Evolutionary conservation across 1,140 invertebrate species (phyloP), one percentile per base, ranked within the genome.

Genomic region (Penaeus japonicus): DNA sequence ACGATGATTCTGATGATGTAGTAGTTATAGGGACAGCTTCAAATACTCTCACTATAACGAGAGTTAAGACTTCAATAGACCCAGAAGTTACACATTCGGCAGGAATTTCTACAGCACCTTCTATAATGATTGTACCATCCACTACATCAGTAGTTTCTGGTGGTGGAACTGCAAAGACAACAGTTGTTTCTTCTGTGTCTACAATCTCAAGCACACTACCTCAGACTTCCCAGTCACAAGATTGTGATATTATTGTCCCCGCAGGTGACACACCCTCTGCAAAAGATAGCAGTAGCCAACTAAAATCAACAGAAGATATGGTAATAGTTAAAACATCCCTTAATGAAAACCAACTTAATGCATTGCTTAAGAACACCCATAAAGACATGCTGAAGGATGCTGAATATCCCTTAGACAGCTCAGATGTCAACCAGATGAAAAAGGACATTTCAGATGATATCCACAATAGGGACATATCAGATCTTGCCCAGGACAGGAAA

Each of bases 201-300:
- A 88, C 86, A 12, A 83, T 88, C 54, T 78, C 86, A 55, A 88
- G 86, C 30, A 83, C 80, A 32, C 47, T 88, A 27, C 80, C 78
- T 57, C 39, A 39, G 39, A 39, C 12, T 39, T 39, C 39, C 39
- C 39, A 39, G 12, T 4, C 39, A 39, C 39, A 39, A 39, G 39
- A 39, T 39, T 39, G 39, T 39, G 39, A 39, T 39, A 39, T 39
- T 39, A 39, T 39, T 39, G 39, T 39, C 12, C 39, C 39, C 12
- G 39, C 39, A 39, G 39, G 39, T 39, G 12, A 1, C 39, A 39
- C 4, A 10, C 39, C 39, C 4, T 10, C 39, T 39, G 39, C 12
- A 39, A 39, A 39, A 39, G 39, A 39, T 39, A 7, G 39, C 12
- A 39, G 39, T 39, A 39, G 12, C 4, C 39, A 27, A 5, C 3